phyloP scores from a whole-genome alignment of 2,888 invertebrate genomes.

The Parelbella ahira region DNA sequence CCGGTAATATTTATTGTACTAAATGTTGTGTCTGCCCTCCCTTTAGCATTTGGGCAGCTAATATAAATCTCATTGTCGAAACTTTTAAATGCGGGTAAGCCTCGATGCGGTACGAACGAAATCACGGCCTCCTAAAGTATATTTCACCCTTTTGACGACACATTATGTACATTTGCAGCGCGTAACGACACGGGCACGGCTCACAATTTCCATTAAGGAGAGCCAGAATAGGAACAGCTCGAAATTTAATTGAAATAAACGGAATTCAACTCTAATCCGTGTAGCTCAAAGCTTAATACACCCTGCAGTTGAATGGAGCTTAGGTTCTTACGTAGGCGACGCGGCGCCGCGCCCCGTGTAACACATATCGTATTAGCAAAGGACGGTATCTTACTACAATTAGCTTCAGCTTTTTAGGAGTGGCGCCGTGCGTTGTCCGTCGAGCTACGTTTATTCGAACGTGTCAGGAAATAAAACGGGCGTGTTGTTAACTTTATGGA shows the following conservation, averaged over 20 bases:
- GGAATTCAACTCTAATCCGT: conserved; percentile 47
- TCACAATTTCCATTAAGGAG: conserved; percentile 77
- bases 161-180: conserved; percentile 78
- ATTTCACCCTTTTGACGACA: conserved; percentile 80
- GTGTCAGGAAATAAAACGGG: conserved; percentile 30
- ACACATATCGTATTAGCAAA: conserved; percentile 79
- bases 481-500: background rate
- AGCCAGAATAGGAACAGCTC: conserved; percentile 52
- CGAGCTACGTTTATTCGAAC: conserved; percentile 30
- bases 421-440: conserved; percentile 42
- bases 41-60: conserved; percentile 39
- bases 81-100: conserved; percentile 67
- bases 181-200: conserved; percentile 76
- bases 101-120: conserved; percentile 58
- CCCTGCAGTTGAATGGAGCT: conserved; percentile 4
- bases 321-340: background rate
- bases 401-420: conserved; percentile 73
- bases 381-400: conserved; percentile 78
- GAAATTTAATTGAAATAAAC: conserved; percentile 44
- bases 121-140: conserved; percentile 76
- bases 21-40: conserved; percentile 16
- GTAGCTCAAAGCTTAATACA: background rate
- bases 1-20: no score
- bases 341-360: conserved; percentile 61
- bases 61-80: conserved; percentile 59